These are phyloP conservation scores for Aleiodes sp. DNA, from an alignment of 1,140 invertebrate genomes.

Conservation along the genomic window DNA sequence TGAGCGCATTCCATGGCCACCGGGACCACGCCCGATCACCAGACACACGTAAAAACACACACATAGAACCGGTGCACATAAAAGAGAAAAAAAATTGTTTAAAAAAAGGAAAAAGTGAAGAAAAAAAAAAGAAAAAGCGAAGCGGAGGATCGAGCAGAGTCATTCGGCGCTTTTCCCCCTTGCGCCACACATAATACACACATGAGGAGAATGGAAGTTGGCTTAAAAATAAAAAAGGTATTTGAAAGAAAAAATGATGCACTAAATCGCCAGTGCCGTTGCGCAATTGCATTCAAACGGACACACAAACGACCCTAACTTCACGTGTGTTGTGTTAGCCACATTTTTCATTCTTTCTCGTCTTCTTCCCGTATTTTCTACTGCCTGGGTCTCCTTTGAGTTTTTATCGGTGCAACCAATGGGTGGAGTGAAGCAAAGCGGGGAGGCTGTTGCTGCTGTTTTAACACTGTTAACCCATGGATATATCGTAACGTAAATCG, in stretches of 20 bases:
- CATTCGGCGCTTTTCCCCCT: slow-evolving; percentile 7
- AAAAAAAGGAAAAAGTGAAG: background rate
- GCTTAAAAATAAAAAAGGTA: background rate
- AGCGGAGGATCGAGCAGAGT: slow-evolving; percentile 11
- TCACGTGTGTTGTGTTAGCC: background rate
- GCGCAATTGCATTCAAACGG: slow-evolving; percentile 28
- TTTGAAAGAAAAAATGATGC: slow-evolving; percentile 33
- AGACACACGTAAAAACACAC: slow-evolving; percentile 25
- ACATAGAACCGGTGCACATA: background rate
- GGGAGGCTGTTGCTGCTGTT: too few relatives aligned
- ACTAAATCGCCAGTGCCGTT: slow-evolving; percentile 34
- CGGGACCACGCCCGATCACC: slow-evolving; percentile 64
- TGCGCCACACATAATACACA: slow-evolving; percentile 11
- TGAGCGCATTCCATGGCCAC: slow-evolving; percentile 68
- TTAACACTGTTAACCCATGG: slow-evolving; percentile 7
- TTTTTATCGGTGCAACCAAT: background rate
- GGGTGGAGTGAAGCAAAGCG: too few relatives aligned
- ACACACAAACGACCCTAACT: background rate
- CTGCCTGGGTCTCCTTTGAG: too few relatives aligned
- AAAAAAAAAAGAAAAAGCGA: background rate
- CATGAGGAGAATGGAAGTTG: background rate
- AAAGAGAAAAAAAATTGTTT: background rate
- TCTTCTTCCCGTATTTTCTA: background rate
- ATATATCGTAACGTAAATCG: slow-evolving; percentile 8
- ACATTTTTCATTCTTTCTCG: background rate